A percentile compares a stretch with the other conserved stretches of the same genome.
Evolutionary conservation across 2,797 vertebrate genomes (phyloP).

Genomic region (Diceros bicornis): DNA sequence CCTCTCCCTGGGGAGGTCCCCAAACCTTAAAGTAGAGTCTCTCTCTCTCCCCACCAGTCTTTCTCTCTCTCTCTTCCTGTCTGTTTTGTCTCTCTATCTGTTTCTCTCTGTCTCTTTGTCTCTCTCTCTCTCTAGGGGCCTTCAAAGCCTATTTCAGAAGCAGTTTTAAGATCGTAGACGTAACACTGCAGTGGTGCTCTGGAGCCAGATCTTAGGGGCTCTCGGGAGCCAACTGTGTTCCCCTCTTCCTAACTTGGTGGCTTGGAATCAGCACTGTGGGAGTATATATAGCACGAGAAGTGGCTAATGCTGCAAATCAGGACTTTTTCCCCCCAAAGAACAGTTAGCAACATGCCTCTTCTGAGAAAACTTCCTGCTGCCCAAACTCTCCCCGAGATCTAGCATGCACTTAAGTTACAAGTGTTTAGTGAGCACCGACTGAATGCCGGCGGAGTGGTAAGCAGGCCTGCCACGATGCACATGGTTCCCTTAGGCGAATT

Average conservation of each 20-base stretch:
- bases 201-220: background rate
- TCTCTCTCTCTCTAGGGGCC: background rate
- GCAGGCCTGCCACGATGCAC: rapidly evolving
- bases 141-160: background rate
- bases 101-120: background rate
- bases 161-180: background rate
- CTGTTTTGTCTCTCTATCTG: background rate
- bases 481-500: background rate
- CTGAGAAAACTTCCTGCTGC: background rate
- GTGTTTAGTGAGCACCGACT: background rate
- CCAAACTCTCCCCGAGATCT: background rate
- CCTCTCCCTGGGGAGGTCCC: background rate
- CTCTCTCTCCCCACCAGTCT: background rate
- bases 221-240: rapidly evolving
- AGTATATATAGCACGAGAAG: background rate
- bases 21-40: background rate
- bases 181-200: background rate
- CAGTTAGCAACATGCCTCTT: background rate
- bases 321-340: background rate
- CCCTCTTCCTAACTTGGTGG: background rate
- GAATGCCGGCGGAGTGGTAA: background rate
- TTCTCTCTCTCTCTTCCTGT: background rate
- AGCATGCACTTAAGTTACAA: background rate
- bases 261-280: background rate
- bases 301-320: background rate